phyloP scores from a whole-genome alignment of 1,140 invertebrate species.

The Temnothorax curvispinosus region DNA sequence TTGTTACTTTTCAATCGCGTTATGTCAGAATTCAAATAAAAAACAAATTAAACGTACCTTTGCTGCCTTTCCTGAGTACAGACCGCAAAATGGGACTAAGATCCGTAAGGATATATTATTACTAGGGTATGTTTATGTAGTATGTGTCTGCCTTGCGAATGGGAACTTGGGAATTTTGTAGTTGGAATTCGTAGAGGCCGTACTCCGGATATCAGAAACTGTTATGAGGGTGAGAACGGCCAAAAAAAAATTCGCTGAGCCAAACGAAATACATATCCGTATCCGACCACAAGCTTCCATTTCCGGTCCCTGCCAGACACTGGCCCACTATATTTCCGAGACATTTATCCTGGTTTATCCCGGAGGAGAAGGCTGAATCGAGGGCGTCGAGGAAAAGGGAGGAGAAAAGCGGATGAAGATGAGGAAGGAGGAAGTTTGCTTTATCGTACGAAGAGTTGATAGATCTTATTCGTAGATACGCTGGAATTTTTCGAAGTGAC shows the following conservation, averaged over 20 bases:
- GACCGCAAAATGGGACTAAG: neutral
- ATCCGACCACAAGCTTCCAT: conserved; percentile 87
- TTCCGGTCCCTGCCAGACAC: conserved; percentile 85
- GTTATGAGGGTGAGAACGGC: conserved; percentile 76
- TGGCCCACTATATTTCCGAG: conserved; percentile 86
- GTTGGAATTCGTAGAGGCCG: conserved; percentile 11
- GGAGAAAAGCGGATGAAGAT: neutral
- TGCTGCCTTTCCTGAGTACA: neutral
- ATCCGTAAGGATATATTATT: neutral
- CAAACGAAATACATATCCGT: conserved; percentile 85
- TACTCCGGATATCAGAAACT: conserved; percentile 84
- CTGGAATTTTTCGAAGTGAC: conserved; percentile 37
- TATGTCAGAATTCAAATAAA: conserved; percentile 26
- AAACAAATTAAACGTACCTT: neutral
- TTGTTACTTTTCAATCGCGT: conserved; percentile 42
- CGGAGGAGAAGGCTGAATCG: conserved; percentile 66
- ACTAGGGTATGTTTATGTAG: neutral
- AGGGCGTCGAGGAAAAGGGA: conserved; percentile 19
- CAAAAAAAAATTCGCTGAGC: conserved; percentile 78
- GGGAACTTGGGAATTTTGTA: conserved; percentile 42
- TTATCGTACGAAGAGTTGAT: conserved; percentile 62
- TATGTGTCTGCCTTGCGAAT: neutral
- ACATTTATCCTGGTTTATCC: conserved; percentile 87
- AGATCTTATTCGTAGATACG: conserved; percentile 65
- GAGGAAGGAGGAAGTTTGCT: conserved; percentile 12